These are phyloP conservation scores for Parelbella ahira DNA, from an alignment of 2,888 invertebrate species.

Conservation along the genomic window DNA sequence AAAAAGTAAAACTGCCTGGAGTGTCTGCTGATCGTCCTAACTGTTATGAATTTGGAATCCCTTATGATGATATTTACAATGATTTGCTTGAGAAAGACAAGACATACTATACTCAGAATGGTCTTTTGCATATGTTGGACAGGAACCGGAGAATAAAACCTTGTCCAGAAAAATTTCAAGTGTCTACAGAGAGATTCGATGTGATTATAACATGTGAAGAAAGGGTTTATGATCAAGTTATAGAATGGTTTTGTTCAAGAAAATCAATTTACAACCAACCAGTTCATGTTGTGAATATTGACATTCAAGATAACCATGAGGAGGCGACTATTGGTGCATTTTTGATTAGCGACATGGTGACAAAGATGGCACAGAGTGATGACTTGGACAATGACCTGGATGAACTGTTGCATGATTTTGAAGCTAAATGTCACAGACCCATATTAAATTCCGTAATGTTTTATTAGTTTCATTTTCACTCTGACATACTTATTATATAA, in stretches of 20 bases:
- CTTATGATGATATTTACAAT: conserved; percentile 97
- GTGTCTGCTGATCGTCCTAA: conserved; percentile 96
- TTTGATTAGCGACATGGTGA: conserved; percentile 96
- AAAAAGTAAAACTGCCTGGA: conserved; percentile 98
- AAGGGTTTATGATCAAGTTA: conserved; percentile 98
- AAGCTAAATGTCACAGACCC: conserved; percentile 90
- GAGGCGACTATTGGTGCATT: conserved; percentile 99
- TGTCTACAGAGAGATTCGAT: conserved; percentile 93
- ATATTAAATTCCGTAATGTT: conserved; percentile 97
- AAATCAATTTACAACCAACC: conserved; percentile 90
- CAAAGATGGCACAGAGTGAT: conserved; percentile 92
- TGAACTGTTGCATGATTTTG: conserved; percentile 96
- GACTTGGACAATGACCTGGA: conserved; percentile 99
- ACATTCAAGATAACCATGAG: conserved; percentile 99
- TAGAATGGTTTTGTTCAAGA: conserved; percentile 93
- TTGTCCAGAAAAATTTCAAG: conserved; percentile 96
- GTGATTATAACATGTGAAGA: conserved; percentile 98
- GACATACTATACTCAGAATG: conserved; percentile 97
- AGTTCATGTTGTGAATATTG: conserved; percentile 98
- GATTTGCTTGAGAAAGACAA: conserved; percentile 95
- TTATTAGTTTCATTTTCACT: conserved; percentile 79
- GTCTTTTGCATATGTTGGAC: conserved; percentile 98
- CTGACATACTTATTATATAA: no score
- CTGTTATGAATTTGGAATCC: conserved; percentile 96
- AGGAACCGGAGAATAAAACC: conserved; percentile 97